Percentiles rank a stretch among this genome's conserved stretches.
phyloP scores from a whole-genome alignment of 53 echinoderm and acorn worm genomes.

The Paracentrotus lividus region DNA sequence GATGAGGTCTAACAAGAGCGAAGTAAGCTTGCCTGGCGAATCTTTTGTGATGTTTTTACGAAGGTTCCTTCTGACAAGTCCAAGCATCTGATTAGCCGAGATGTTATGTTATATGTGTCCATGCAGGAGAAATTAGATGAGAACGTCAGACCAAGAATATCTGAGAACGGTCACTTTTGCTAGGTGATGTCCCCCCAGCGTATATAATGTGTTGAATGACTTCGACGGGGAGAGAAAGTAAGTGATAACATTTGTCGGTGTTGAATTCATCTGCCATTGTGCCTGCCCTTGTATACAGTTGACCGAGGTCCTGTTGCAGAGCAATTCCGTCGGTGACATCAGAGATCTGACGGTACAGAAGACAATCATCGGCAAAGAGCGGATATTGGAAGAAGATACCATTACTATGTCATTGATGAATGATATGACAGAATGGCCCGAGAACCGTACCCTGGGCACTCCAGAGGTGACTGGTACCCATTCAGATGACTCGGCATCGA shows the following conservation, averaged over 20 bases:
- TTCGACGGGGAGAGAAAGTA: constrained; percentile 66
- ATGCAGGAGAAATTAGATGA: constrained; percentile 57
- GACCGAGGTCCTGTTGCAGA: neutral
- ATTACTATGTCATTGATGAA: constrained; percentile 19
- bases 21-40: constrained; percentile 47
- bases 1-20: too few species aligned
- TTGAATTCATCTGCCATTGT: constrained; percentile 81
- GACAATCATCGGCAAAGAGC: constrained; percentile 38
- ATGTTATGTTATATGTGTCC: constrained; percentile 49
- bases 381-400: neutral
- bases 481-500: constrained; percentile 47
- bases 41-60: constrained; percentile 2
- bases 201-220: constrained; percentile 53
- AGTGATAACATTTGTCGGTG: constrained; percentile 62
- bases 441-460: constrained; percentile 57
- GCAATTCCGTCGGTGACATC: neutral
- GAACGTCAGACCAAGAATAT: constrained; percentile 60
- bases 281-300: constrained; percentile 15
- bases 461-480: constrained; percentile 62
- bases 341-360: neutral
- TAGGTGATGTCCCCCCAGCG: neutral
- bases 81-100: constrained; percentile 61
- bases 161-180: constrained; percentile 38
- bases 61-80: constrained; percentile 66
- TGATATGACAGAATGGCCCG: constrained; percentile 36